phyloP scores from a whole-genome alignment of 1,140 invertebrate genomes.

The Elymnias hypermnestra region DNA sequence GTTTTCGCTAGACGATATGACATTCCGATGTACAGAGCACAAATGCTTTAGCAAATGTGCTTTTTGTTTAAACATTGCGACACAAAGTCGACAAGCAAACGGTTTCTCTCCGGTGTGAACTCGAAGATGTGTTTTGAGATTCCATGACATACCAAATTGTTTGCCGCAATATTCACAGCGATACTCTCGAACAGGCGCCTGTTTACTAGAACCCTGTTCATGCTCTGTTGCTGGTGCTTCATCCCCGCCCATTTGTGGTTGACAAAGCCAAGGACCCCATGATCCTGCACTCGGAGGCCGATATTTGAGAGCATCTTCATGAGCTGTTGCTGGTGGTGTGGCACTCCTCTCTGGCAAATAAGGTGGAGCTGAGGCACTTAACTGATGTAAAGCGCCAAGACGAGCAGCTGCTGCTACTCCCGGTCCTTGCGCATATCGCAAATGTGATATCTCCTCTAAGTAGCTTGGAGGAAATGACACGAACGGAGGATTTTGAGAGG shows the following conservation, averaged over 20 bases:
- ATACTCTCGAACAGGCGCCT: conserved; percentile 85
- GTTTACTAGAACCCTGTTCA: conserved; percentile 72
- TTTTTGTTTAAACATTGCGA: conserved; percentile 93
- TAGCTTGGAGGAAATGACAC: conserved; percentile 86
- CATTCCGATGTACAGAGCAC: conserved; percentile 90
- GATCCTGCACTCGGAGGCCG: conserved; percentile 83
- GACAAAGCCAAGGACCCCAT: conserved; percentile 84
- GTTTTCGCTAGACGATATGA: conserved; percentile 84
- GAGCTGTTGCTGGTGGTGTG: conserved; percentile 75
- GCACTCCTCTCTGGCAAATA: conserved; percentile 79
- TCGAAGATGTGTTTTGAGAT: conserved; percentile 89
- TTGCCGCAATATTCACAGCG: conserved; percentile 91
- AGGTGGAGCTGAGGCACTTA: conserved; percentile 83
- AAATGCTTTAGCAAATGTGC: conserved; percentile 90
- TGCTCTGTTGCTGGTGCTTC: conserved; percentile 76
- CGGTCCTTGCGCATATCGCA: conserved; percentile 69
- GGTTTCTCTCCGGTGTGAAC: conserved; percentile 92
- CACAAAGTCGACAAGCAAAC: conserved; percentile 89
- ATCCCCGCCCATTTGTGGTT: conserved; percentile 78
- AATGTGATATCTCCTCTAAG: conserved; percentile 78
- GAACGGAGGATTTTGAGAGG: conserved; percentile 89
- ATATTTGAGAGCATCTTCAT: conserved; percentile 79
- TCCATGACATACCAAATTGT: conserved; percentile 93
- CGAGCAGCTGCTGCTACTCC: conserved; percentile 57
- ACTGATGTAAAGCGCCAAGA: conserved; percentile 77